Base-by-base conservation (phyloP, 2,888 invertebrate species). In the Xestia sexstrigata region DNA sequence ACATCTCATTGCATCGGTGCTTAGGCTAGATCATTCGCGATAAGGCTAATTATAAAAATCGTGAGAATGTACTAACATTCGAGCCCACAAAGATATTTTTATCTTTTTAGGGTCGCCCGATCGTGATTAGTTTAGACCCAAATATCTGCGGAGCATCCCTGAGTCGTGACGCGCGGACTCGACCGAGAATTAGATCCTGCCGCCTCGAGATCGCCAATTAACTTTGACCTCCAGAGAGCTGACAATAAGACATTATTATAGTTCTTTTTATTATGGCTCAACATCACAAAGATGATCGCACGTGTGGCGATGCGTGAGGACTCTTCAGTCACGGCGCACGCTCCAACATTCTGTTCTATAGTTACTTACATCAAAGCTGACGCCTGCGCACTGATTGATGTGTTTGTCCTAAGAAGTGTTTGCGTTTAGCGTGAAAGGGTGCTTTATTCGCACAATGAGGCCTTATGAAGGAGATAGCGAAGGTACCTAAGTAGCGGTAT, bases 171-270 rank as follows among this genome's bases (percentile, higher is more conserved):
- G 91, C 84, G 89, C 84, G 85, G 90, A 86, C 90, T 90, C 90
- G 90, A 86, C 89, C 81, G 89, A 90, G 93, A 93, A 95, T 95
- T 94, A 94, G 93, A 93, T 90, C 90, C 92, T 89, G 87, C 89
- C 88, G 89, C 90, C 84, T 87, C 84, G 88, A 82, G 75, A 79
- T 78, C 30, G 67, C 91, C 89, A 89, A 69, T 82, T 78, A 83
- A 82, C 55, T 49, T 76, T 72, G 83, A 89, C 69, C 88, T 77
- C 76, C 78, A 85, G 78, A 86, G 85, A 85, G 70, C 73, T 80
- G 79, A 70, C 63, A 73, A 62, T 72, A 42, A 69, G 76, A 68
- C 63, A 68, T 35, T 67, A 2, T 68, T 49, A 69, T 81, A 78
- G 90, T 26, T 88, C 87, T 86, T 81, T 52, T 52, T 52, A 81